A percentile compares a stretch with the other conserved stretches of the same genome.
These are phyloP conservation scores for Ptychadena robeensis DNA, from an alignment of 2,797 vertebrate species.

Conservation along the genomic window DNA sequence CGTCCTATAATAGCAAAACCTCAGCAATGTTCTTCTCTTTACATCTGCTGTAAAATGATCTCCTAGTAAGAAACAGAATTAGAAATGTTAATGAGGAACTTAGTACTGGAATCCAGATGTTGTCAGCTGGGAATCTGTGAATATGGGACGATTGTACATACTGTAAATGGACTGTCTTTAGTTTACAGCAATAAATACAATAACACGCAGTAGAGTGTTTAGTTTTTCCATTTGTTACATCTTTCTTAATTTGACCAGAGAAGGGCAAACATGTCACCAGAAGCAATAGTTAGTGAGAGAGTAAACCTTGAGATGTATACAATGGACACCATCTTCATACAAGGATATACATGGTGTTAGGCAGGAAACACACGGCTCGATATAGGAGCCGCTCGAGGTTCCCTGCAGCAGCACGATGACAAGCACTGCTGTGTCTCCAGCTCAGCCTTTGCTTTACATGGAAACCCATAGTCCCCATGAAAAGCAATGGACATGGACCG, in stretches of 20 bases:
- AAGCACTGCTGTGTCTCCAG: too few relatives aligned
- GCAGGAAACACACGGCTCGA: too few relatives aligned
- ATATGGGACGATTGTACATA: conserved; percentile 7
- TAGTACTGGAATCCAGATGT: conserved; percentile 53
- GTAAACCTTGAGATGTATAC: too few relatives aligned
- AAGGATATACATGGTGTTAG: too few relatives aligned
- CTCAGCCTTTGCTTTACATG: too few relatives aligned
- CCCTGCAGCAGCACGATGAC: too few relatives aligned
- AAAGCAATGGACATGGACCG: too few relatives aligned
- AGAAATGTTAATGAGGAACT: conserved; percentile 56
- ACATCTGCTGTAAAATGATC: conserved; percentile 57
- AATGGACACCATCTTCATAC: too few relatives aligned
- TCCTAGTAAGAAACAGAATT: conserved; percentile 49
- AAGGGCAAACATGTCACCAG: neutral
- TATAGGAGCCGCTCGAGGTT: too few relatives aligned
- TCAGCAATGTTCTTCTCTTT: conserved; percentile 58
- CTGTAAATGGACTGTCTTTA: conserved; percentile 27
- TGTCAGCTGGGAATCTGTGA: conserved; percentile 37
- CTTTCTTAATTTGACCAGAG: neutral
- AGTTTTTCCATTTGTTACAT: neutral
- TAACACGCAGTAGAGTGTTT: neutral
- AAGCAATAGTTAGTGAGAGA: neutral
- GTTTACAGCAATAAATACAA: neutral
- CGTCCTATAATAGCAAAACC: conserved; percentile 51
- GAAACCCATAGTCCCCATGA: too few relatives aligned